Conservation (phyloP, 2,797 vertebrate species). For the Emydoidea blandingii region DNA sequence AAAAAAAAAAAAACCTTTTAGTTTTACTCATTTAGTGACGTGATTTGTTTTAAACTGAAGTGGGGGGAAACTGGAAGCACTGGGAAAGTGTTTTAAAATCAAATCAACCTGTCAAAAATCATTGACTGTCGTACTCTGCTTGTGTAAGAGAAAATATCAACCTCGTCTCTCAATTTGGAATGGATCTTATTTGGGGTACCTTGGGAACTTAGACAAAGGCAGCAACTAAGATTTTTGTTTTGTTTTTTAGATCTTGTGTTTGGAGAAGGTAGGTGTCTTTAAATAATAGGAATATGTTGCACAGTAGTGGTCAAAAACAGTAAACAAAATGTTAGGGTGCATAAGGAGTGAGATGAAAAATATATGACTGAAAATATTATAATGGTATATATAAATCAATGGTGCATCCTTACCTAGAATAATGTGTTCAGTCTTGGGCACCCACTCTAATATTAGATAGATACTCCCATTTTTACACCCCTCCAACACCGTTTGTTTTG, state of each 20-base stretch:
- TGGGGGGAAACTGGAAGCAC: not conserved
- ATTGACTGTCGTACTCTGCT: not conserved
- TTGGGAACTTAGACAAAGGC: not conserved
- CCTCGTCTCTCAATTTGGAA: too few species aligned
- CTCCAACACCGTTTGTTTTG: not conserved
- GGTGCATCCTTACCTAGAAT: not conserved
- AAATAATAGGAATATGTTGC: not conserved
- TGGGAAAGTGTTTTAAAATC: not conserved
- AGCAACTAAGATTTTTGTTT: not conserved
- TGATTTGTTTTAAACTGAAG: not conserved
- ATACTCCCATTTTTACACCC: not conserved
- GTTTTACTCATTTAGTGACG: not conserved
- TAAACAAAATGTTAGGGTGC: not conserved
- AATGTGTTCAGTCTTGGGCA: not conserved
- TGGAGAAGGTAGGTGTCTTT: not conserved
- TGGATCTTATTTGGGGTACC: not conserved
- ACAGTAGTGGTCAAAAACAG: not conserved
- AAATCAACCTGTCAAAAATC: not conserved
- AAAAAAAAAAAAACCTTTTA: not conserved
- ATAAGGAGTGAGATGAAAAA: not conserved
- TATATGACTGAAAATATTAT: not conserved
- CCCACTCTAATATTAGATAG: not conserved
- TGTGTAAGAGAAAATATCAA: not conserved
- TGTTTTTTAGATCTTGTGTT: not conserved
- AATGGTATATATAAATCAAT: not conserved